Conservation (phyloP, 1,140 invertebrate species). For the Danaus plexippus region DNA sequence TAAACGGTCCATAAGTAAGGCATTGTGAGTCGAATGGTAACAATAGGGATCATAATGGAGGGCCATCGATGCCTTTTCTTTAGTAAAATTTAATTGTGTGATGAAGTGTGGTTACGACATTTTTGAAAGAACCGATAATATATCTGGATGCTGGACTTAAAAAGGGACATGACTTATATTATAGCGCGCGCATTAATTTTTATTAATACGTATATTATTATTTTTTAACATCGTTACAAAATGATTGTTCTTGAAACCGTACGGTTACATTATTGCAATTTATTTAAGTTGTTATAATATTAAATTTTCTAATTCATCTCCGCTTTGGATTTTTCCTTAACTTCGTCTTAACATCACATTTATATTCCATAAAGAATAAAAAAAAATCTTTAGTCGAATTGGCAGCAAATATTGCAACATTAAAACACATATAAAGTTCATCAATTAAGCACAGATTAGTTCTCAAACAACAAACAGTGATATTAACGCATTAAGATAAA, state of each 20-base stretch:
- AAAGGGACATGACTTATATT: conserved; percentile 8
- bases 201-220: too few species aligned
- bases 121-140: conserved; percentile 40
- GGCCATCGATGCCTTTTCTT: conserved; percentile 66
- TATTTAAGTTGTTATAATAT: too few species aligned
- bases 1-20: conserved; percentile 63
- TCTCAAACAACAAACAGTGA: conserved; percentile 31
- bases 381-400: too few species aligned
- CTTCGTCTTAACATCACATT: too few species aligned
- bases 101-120: conserved; percentile 67
- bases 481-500: conserved; percentile 37
- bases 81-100: conserved; percentile 64
- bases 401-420: too few species aligned
- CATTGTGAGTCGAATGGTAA: conserved; percentile 62
- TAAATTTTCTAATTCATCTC: too few species aligned
- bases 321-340: too few species aligned
- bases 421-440: conserved; percentile 21
- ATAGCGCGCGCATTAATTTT: too few species aligned
- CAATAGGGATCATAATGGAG: conserved; percentile 64
- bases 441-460: conserved; percentile 51
- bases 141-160: conserved; percentile 13
- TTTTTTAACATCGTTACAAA: too few species aligned
- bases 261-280: too few species aligned
- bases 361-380: too few species aligned
- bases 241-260: too few species aligned